A percentile compares a stretch with the other conserved stretches of the same genome.
Evolutionary conservation across 2,888 invertebrate species (phyloP).

Genomic region (Oscheius sp.): DNA sequence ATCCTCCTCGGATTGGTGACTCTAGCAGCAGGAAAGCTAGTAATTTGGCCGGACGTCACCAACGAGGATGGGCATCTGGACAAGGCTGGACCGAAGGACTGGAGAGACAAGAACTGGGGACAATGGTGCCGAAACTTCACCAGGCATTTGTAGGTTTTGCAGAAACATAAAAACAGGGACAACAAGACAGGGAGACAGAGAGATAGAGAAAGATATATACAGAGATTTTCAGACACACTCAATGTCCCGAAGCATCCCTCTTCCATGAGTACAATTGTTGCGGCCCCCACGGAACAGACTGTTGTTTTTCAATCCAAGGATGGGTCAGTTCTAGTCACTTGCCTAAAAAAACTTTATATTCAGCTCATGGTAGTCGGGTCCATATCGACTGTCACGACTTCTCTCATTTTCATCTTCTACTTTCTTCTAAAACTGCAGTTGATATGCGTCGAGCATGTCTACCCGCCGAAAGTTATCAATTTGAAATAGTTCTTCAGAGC

Average conservation of each 20-base stretch:
- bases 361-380: conserved; percentile 51
- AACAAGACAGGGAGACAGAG: too few relatives aligned
- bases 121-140: conserved; percentile 72
- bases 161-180: not conserved
- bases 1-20: conserved; percentile 5
- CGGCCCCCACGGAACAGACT: conserved; percentile 64
- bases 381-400: conserved; percentile 44
- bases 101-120: conserved; percentile 68
- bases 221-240: conserved; percentile 61
- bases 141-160: conserved; percentile 52
- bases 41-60: conserved; percentile 51
- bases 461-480: conserved; percentile 26
- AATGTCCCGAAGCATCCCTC: conserved; percentile 68
- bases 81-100: conserved; percentile 52
- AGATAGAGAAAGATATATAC: not conserved
- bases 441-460: conserved; percentile 40
- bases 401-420: conserved; percentile 45
- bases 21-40: conserved; percentile 11
- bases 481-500: not conserved
- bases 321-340: conserved; percentile 51
- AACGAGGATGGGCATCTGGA: conserved; percentile 38
- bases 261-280: conserved; percentile 71
- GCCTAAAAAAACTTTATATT: not conserved
- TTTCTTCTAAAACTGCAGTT: conserved; percentile 47
- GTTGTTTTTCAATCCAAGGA: conserved; percentile 70